A percentile compares a stretch with the other conserved stretches of the same genome.
Conservation (phyloP, 35 echinoderm and acorn worm species). For the Apostichopus californicus region DNA sequence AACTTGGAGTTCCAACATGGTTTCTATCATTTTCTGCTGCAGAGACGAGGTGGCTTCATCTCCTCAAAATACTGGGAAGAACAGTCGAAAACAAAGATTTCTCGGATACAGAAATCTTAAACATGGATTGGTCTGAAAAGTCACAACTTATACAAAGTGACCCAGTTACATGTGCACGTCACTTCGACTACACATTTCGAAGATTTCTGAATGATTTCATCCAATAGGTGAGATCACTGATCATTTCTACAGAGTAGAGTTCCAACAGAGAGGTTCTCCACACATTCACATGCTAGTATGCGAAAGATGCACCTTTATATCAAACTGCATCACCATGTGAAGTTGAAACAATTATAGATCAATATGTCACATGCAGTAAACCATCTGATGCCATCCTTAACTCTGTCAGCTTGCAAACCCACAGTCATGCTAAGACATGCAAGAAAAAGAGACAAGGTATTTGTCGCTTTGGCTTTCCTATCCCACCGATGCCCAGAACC, state of each 20-base stretch:
- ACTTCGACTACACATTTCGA: slow-evolving; percentile 59
- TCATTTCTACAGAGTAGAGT: slow-evolving; percentile 65
- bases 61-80: slow-evolving; percentile 55
- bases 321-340: neutral
- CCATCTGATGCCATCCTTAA: slow-evolving; percentile 4
- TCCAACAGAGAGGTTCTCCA: slow-evolving; percentile 62
- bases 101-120: slow-evolving; percentile 36
- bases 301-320: slow-evolving; percentile 53
- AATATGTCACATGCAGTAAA: slow-evolving; percentile 35
- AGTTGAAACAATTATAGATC: slow-evolving; percentile 44
- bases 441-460: slow-evolving; percentile 38
- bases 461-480: slow-evolving; percentile 68
- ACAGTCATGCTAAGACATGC: slow-evolving; percentile 64
- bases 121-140: slow-evolving; percentile 68
- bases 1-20: no score
- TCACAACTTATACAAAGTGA: slow-evolving; percentile 57
- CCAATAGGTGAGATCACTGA: slow-evolving; percentile 60
- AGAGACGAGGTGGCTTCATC: neutral
- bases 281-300: slow-evolving; percentile 65
- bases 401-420: slow-evolving; percentile 33
- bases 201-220: slow-evolving; percentile 56
- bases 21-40: slow-evolving; percentile 46
- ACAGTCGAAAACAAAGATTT: slow-evolving; percentile 46
- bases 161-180: slow-evolving; percentile 64
- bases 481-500: slow-evolving; percentile 61